These are phyloP conservation scores for Psittacus erithacus DNA, from an alignment of 2,113 vertebrate genomes.

Conservation along the genomic window DNA sequence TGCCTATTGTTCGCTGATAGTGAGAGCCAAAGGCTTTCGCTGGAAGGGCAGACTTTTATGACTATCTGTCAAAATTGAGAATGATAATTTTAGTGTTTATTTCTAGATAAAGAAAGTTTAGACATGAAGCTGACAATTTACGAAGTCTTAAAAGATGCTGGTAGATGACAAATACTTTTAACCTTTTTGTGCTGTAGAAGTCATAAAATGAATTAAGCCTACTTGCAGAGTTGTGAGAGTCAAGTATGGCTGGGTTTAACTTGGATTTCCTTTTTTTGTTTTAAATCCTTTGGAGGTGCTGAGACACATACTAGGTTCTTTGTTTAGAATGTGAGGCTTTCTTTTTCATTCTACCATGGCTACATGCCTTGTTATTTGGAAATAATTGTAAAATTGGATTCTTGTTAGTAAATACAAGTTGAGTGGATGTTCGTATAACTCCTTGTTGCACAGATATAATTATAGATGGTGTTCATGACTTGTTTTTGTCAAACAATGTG, in stretches of 20 bases:
- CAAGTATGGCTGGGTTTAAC: not conserved
- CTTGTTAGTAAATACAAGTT: not conserved
- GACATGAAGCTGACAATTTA: not conserved
- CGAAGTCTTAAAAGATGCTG: not conserved
- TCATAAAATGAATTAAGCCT: not conserved
- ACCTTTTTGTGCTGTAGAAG: not conserved
- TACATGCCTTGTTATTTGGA: not conserved
- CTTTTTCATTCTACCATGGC: not conserved
- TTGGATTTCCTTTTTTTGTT: not conserved
- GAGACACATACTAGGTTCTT: not conserved
- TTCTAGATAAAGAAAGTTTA: not conserved
- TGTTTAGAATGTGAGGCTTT: not conserved
- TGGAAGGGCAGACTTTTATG: not conserved
- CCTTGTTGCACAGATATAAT: not conserved
- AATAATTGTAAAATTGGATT: not conserved
- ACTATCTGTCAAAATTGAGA: not conserved
- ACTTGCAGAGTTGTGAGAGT: not conserved
- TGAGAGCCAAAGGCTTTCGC: not conserved
- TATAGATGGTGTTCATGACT: not conserved
- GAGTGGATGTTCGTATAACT: not conserved
- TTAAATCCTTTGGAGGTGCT: not conserved
- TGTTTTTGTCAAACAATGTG: not conserved
- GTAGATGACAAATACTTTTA: not conserved
- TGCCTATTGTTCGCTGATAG: not conserved
- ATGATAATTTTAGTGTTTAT: not conserved